phyloP scores from a whole-genome alignment of 2,888 invertebrate species.

The Carabus problematicus region DNA sequence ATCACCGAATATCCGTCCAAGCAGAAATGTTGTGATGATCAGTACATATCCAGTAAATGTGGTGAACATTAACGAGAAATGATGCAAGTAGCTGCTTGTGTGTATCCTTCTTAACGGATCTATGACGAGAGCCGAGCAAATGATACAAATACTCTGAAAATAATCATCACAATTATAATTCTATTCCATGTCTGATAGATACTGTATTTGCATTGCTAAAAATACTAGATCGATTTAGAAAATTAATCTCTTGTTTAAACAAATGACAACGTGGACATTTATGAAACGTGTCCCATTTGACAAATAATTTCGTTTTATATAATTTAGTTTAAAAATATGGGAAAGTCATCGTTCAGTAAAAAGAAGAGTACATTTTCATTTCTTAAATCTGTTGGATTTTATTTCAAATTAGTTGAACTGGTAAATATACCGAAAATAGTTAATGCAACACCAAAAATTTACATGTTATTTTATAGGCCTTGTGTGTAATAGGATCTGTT shows the following conservation, averaged over 20 bases:
- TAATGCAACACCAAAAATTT: neutral
- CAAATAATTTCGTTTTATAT: no score
- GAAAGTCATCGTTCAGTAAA: neutral
- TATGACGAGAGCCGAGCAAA: slow-evolving; percentile 69
- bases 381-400: slow-evolving; percentile 19
- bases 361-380: neutral
- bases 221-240: no score
- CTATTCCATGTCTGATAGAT: neutral
- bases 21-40: slow-evolving; percentile 68
- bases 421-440: slow-evolving; percentile 11
- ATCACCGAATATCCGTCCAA: slow-evolving; percentile 69
- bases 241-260: no score
- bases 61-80: slow-evolving; percentile 72
- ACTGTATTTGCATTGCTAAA: neutral
- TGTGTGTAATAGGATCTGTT: slow-evolving; percentile 1
- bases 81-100: slow-evolving; percentile 63
- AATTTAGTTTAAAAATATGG: slow-evolving; percentile 13
- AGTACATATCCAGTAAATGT: slow-evolving; percentile 71
- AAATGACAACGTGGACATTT: no score
- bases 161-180: slow-evolving; percentile 4
- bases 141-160: slow-evolving; percentile 66
- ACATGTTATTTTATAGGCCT: neutral
- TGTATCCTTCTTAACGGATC: slow-evolving; percentile 68
- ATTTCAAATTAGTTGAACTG: slow-evolving; percentile 20
- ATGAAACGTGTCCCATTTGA: no score